These are phyloP conservation scores for Caenorhabditis macrosperma DNA, from an alignment of 2,888 invertebrate genomes.

Conservation along the genomic window DNA sequence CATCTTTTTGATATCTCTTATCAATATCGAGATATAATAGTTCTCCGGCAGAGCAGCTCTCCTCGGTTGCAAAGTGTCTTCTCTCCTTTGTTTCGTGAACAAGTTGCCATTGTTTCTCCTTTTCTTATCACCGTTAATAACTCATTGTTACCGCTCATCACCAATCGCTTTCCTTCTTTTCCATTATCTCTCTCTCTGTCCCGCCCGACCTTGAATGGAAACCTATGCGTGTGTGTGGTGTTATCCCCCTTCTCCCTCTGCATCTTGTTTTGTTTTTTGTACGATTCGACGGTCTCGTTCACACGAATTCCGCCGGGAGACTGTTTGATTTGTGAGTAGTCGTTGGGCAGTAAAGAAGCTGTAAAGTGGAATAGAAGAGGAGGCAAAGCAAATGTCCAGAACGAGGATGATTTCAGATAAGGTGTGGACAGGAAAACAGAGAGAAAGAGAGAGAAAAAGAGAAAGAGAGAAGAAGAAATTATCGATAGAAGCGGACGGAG, in stretches of 20 bases:
- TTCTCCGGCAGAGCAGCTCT: too few species aligned
- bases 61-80: too few species aligned
- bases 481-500: slow-evolving; percentile 30
- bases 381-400: not conserved
- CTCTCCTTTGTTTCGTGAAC: not conserved
- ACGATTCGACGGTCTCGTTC: not conserved
- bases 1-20: too few species aligned
- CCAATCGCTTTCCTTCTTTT: not conserved
- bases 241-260: not conserved
- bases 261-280: not conserved
- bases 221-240: not conserved
- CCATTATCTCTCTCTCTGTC: not conserved
- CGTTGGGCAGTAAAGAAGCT: not conserved
- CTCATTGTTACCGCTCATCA: not conserved
- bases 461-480: slow-evolving; percentile 21
- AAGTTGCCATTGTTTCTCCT: not conserved
- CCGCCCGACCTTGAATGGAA: not conserved
- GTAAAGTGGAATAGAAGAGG: not conserved
- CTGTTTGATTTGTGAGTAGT: not conserved
- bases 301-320: too few species aligned
- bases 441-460: slow-evolving; percentile 21
- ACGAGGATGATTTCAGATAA: not conserved
- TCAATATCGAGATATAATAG: too few species aligned
- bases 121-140: not conserved
- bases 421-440: not conserved